Percentiles rank a stretch among this genome's conserved stretches.
Conservation (phyloP, 1,140 invertebrate genomes). For the Diprion similis region DNA sequence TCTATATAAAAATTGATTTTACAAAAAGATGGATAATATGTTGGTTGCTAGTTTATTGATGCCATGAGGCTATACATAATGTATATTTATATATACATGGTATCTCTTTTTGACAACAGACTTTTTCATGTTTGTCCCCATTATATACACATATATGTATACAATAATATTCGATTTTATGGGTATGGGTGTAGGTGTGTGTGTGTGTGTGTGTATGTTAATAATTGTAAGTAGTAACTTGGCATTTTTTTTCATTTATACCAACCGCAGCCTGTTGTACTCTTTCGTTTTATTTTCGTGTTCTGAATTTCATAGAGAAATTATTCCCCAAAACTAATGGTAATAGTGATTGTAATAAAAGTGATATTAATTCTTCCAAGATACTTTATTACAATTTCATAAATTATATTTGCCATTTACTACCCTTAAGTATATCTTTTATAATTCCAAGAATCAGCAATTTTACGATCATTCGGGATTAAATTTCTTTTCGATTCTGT, state of each 20-base stretch:
- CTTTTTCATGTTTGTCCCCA: constrained; percentile 27
- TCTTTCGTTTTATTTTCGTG: constrained; percentile 49
- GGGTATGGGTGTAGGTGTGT: neutral
- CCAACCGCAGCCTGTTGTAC: constrained; percentile 56
- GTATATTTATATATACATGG: constrained; percentile 42
- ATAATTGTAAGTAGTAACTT: too few species aligned
- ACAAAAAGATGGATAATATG: neutral
- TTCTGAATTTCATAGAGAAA: too few species aligned
- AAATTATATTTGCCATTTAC: constrained; percentile 31
- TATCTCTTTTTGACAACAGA: constrained; percentile 58
- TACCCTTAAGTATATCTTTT: constrained; percentile 29
- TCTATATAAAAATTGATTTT: too few species aligned
- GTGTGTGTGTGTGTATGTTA: too few species aligned
- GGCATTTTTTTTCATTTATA: too few species aligned
- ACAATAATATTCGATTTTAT: constrained; percentile 1
- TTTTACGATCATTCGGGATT: constrained; percentile 8
- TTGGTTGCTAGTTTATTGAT: constrained; percentile 55
- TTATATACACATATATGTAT: neutral
- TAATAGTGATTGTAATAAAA: constrained; percentile 61
- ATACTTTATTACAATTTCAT: constrained; percentile 52
- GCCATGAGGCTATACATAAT: constrained; percentile 54
- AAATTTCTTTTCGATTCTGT: too few species aligned
- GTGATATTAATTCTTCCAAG: constrained; percentile 60
- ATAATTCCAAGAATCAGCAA: constrained; percentile 32
- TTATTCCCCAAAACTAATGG: constrained; percentile 15